Percentiles rank a stretch among this genome's conserved stretches.
Conservation (phyloP, 1,140 invertebrate species). For the Gryon sp. region DNA sequence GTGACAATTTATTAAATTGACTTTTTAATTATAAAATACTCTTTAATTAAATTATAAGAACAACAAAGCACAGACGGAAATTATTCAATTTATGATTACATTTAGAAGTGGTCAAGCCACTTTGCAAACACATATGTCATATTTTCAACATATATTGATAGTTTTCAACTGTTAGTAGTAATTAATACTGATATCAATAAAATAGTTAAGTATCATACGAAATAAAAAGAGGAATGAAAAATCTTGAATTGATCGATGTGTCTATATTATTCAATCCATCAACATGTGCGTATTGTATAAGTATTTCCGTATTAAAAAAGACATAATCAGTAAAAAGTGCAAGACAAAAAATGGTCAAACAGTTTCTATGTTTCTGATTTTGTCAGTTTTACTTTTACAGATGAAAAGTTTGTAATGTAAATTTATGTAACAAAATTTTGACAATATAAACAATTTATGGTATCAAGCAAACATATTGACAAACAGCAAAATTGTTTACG, state of each 20-base stretch:
- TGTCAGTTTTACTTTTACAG: constrained; percentile 3
- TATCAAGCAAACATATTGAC: too few species aligned
- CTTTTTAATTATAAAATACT: not conserved
- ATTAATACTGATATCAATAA: constrained; percentile 39
- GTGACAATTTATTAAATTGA: too few species aligned
- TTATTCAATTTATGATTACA: constrained; percentile 15
- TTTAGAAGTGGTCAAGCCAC: constrained; percentile 31
- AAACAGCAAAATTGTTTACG: too few species aligned
- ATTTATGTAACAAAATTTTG: too few species aligned
- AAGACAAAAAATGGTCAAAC: not conserved
- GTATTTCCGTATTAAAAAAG: constrained; percentile 8
- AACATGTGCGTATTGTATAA: constrained; percentile 11
- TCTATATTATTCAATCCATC: constrained; percentile 12
- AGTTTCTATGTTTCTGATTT: constrained; percentile 18
- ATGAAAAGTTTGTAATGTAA: constrained; percentile 3
- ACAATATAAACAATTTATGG: too few species aligned
- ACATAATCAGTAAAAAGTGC: not conserved
- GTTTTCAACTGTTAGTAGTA: constrained; percentile 26
- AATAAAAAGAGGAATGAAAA: constrained; percentile 4
- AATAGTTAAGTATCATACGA: constrained; percentile 9
- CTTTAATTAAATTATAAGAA: constrained; percentile 11
- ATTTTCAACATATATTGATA: constrained; percentile 17
- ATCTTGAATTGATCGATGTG: constrained; percentile 11
- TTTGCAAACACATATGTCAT: constrained; percentile 21
- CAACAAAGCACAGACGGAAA: constrained; percentile 18